Evolutionary conservation across 2,888 invertebrate species (phyloP), one percentile per base, ranked within the genome.

Genomic region (Flabesymbios commensalis): DNA sequence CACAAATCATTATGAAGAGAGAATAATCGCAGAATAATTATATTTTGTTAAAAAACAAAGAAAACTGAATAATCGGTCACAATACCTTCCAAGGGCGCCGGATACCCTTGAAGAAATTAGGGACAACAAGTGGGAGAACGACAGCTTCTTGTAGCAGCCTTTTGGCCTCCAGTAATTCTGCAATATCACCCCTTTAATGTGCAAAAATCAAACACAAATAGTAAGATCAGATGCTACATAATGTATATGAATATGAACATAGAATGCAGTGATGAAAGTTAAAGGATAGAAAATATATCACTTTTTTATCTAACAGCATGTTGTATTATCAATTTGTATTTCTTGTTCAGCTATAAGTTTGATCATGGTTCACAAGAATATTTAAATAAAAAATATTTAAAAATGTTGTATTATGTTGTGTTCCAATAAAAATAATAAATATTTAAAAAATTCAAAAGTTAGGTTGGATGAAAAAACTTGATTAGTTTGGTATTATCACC

Each of bases 81-180:
- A n/a, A 49, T 31, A 83, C 96, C 85, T 94, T 95, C 96, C 96
- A 97, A 36, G 97, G 96, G 70, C 96, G 87, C 39, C 96, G 88
- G 75, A 97, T 96, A 51, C 93, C 95, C 85, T 92, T 95, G 83
- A 99, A 99, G 85, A 94, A 98, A 78, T 97, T 94, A 1, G 98
- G 98, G 90, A 98, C 95, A 88, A 93, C 90, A 88, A 97, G 91
- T 2, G 98, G 98, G 76, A 98, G 85, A 41, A 99, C 96, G 7
- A 98, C 96, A 31, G 98, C 97, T 84, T 99, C 98, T 81, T 98
- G 94, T 4, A 99, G 84, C 59, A 98, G 82, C 66, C 93, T 75
- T 73, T 85, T 85, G 14, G 84, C 85, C 47, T 84, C 83, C 3
- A 75, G 73, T 57, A 85, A 72, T 64, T 84, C 85, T 7, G 84